phyloP scores from a whole-genome alignment of 1,140 invertebrate genomes.

The Ephestia elutella region DNA sequence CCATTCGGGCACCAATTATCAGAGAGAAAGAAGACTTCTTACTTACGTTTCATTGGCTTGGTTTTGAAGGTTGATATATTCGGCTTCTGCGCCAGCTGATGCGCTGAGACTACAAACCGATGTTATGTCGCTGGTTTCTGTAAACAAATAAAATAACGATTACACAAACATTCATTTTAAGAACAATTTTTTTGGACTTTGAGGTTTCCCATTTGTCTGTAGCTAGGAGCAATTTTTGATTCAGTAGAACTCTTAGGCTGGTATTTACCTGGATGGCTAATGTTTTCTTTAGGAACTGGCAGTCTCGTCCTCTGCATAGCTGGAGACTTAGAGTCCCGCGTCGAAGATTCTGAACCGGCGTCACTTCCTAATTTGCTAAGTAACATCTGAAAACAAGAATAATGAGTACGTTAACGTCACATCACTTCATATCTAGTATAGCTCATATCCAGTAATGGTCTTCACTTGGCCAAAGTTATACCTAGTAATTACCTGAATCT shows the following conservation, averaged over 20 bases:
- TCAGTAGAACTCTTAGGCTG: too few species aligned
- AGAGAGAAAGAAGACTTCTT: too few species aligned
- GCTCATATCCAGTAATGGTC: too few species aligned
- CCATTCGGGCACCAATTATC: too few species aligned
- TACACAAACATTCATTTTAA: too few species aligned
- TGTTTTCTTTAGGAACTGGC: constrained; percentile 57
- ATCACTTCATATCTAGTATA: too few species aligned
- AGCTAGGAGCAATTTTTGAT: too few species aligned
- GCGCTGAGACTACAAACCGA: constrained; percentile 76
- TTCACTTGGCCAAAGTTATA: neutral
- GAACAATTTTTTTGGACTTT: too few species aligned
- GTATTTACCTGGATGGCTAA: constrained; percentile 62
- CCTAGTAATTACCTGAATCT: constrained; percentile 78
- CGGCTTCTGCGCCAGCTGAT: constrained; percentile 64
- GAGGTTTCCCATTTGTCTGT: too few species aligned
- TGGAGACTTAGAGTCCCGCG: constrained; percentile 51
- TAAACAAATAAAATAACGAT: constrained; percentile 13
- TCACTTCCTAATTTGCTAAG: constrained; percentile 70
- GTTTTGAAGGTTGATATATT: constrained; percentile 53
- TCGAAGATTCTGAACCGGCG: constrained; percentile 52
- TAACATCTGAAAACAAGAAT: constrained; percentile 50
- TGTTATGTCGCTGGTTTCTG: constrained; percentile 76
- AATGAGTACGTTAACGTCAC: too few species aligned
- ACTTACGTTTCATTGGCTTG: constrained; percentile 51
- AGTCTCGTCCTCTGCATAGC: constrained; percentile 45